Conservation (phyloP, 2,113 vertebrate species). For the Varanus komodoensis region DNA sequence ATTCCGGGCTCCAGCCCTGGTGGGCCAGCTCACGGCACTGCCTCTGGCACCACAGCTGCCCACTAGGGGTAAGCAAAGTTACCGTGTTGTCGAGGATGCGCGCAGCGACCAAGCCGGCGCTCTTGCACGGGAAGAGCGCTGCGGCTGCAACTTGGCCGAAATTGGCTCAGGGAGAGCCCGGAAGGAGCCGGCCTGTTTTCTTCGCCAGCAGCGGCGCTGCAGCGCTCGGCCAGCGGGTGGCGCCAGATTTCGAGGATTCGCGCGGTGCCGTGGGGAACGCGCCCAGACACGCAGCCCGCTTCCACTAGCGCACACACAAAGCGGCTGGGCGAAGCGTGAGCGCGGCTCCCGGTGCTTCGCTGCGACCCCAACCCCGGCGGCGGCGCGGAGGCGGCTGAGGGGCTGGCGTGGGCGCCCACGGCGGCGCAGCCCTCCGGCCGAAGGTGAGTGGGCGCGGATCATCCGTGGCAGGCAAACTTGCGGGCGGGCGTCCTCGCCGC, state of each 20-base stretch:
- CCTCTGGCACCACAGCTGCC: too few relatives aligned
- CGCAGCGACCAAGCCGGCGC: too few relatives aligned
- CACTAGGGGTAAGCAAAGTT: not conserved
- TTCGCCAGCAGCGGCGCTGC: not conserved
- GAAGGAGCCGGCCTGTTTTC: accelerated
- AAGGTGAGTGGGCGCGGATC: conserved; percentile 51
- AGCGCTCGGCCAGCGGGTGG: conserved; percentile 16
- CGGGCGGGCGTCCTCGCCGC: not conserved
- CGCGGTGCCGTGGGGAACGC: not conserved
- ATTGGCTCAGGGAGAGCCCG: not conserved
- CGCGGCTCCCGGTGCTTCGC: conserved; percentile 14
- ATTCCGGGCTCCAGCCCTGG: too few relatives aligned
- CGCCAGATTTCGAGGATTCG: conserved; percentile 28
- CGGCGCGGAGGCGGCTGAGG: not conserved
- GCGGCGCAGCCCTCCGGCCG: conserved; percentile 6
- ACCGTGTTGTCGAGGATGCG: too few relatives aligned
- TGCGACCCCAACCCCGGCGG: not conserved
- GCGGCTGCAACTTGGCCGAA: not conserved
- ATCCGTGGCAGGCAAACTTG: conserved; percentile 45
- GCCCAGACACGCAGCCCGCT: not conserved
- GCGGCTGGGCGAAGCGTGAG: conserved; percentile 20
- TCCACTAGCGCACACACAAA: not conserved
- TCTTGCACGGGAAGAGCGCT: too few relatives aligned
- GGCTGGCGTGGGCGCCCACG: too few relatives aligned
- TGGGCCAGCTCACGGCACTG: too few relatives aligned